Evolutionary conservation across 2,888 invertebrate genomes (phyloP), one percentile per base, ranked within the genome.

Genomic region (Thymelicus acteon): DNA sequence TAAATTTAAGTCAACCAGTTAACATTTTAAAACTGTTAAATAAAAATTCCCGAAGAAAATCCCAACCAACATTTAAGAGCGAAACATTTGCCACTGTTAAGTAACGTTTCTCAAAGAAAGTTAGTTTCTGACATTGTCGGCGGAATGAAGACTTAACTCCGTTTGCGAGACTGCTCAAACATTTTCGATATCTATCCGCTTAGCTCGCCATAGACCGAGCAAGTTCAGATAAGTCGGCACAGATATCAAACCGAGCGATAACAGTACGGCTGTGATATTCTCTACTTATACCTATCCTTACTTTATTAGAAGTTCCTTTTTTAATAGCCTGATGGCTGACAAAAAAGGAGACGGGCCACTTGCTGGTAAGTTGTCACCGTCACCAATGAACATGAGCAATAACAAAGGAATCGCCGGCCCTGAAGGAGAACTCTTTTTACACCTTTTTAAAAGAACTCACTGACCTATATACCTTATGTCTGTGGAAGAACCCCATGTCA

Each of bases 101-200:
- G 63, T 48, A 63, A 63, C 63, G 40, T 58, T 69, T 69, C 62
- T 62, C 39, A 63, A 69, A 47, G 39, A 58, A 69, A 69, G 58
- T 63, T 58, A 63, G 65, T 39, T 70, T 19, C 49, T 31, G 52
- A 63, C 70, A 60, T 70, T 52, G 64, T 40, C 52, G 49, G 49
- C 63, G 48, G 64, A 60, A 64, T 64, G 63, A 69, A 69, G 69
- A 58, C 69, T 69, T 69, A 63, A 69, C 69, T 63, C 63, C 69
- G 63, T 69, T 69, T 62, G 48, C 48, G 63, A 63, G 48, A 47
- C 49, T 58, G 69, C 69, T 69, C 63, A 63, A 39, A 58, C 69
- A 63, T 69, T 69, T 69, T 58, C 63, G 63, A 69, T 69, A 69
- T 69, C 69, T 69, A 63, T 58, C 48, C 69, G 57, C 66, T 24